Evolutionary conservation across 1,140 invertebrate genomes (phyloP).

Genomic region (Pseudomyrmex cubaensis): DNA sequence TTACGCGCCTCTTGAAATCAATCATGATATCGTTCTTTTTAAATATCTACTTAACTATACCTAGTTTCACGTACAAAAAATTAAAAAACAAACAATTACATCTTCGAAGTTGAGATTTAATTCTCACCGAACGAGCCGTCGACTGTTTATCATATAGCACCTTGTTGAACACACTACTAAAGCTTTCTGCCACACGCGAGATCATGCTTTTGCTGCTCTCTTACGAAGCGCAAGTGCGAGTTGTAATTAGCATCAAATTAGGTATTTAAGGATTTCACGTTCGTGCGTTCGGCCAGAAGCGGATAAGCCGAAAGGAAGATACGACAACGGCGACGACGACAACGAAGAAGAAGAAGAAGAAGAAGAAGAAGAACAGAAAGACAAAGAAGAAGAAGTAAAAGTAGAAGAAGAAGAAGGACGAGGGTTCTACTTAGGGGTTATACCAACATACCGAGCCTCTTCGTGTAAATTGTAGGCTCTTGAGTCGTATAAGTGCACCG

Average conservation of each 20-base stretch:
- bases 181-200: constrained; percentile 43
- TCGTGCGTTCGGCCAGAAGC: constrained; percentile 44
- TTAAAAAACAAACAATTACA: background rate
- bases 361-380: background rate
- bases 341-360: constrained; percentile 12
- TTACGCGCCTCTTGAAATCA: background rate
- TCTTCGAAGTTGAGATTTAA: background rate
- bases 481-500: constrained; percentile 80
- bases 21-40: too few species aligned
- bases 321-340: background rate
- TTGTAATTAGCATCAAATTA: constrained; percentile 84
- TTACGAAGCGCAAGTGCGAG: constrained; percentile 61
- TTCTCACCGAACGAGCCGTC: too few species aligned
- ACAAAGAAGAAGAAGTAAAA: too few species aligned
- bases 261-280: constrained; percentile 82
- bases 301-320: constrained; percentile 27
- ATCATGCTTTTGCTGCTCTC: background rate
- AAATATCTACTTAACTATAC: too few species aligned
- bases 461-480: constrained; percentile 82
- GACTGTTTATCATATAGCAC: too few species aligned
- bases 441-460: constrained; percentile 75
- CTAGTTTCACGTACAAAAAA: background rate
- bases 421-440: constrained; percentile 79
- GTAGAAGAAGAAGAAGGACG: constrained; percentile 31
- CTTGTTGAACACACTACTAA: background rate